Conservation (phyloP, 2,797 vertebrate species). For the Enteromius argenteus region DNA sequence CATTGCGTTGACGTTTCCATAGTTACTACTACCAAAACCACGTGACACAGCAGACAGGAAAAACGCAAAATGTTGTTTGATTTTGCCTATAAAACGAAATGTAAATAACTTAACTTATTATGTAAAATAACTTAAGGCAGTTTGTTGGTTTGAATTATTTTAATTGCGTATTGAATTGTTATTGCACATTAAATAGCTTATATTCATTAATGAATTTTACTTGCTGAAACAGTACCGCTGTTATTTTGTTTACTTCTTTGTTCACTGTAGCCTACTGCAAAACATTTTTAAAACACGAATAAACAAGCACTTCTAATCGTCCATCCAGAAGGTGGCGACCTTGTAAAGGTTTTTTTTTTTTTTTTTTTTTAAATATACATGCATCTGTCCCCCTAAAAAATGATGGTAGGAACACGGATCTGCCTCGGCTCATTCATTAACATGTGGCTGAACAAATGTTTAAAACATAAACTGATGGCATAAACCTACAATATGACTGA, state of each 20-base stretch:
- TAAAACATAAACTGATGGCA: not conserved
- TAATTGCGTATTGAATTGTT: not conserved
- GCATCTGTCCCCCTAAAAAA: not conserved
- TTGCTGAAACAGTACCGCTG: too few species aligned
- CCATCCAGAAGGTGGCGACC: not conserved
- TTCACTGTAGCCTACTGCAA: not conserved
- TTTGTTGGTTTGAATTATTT: not conserved
- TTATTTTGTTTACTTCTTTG: not conserved
- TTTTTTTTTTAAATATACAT: not conserved
- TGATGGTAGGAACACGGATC: not conserved
- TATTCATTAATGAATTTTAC: too few species aligned
- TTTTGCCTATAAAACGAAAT: not conserved
- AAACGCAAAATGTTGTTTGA: not conserved
- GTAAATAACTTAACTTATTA: too few species aligned
- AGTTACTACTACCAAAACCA: conserved; percentile 8
- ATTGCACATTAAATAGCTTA: not conserved
- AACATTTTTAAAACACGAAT: not conserved
- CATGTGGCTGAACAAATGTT: not conserved
- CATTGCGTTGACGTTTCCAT: conserved; percentile 24
- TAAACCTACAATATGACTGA: not conserved
- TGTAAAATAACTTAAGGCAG: not conserved
- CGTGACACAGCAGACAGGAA: not conserved
- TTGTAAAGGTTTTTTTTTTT: not conserved
- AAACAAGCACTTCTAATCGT: not conserved
- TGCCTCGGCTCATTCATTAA: not conserved